phyloP scores from a whole-genome alignment of 2,113 vertebrate genomes.

The Spheniscus mendiculus region DNA sequence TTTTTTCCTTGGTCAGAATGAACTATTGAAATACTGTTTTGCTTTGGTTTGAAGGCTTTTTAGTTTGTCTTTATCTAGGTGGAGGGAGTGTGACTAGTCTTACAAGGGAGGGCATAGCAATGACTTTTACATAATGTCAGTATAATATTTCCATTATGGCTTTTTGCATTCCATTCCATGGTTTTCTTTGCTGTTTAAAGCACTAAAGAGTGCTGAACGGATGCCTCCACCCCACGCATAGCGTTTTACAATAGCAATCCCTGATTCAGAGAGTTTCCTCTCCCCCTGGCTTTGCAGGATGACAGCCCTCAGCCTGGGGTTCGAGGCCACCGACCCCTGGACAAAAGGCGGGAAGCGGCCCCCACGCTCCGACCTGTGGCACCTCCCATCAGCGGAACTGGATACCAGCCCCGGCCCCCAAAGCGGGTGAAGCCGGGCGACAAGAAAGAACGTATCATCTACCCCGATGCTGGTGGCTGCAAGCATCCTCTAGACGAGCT shows the following conservation, averaged over 20 bases:
- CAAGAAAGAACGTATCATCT: neutral
- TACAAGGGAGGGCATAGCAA: neutral
- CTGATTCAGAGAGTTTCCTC: neutral
- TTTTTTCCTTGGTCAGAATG: neutral
- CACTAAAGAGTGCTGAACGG: accelerated
- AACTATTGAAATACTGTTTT: neutral
- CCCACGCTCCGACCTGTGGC: constrained; percentile 51
- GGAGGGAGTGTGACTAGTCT: neutral
- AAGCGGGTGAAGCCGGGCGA: accelerated
- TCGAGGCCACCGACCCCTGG: constrained; percentile 81
- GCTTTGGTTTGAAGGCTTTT: neutral
- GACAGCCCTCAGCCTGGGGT: accelerated
- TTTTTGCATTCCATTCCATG: neutral
- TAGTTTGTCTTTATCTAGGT: neutral
- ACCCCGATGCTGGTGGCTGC: constrained; percentile 84
- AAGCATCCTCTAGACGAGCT: constrained; percentile 70
- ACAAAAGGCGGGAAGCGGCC: neutral
- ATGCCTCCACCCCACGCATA: neutral
- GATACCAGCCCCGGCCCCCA: constrained; percentile 77
- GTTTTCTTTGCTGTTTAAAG: neutral
- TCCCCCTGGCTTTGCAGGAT: neutral
- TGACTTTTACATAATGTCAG: neutral
- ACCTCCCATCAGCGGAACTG: constrained; percentile 65
- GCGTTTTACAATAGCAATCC: neutral
- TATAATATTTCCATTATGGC: neutral